A percentile compares a stretch with the other conserved stretches of the same genome.
Conservation (phyloP, 2,113 vertebrate species). For the Oreochromis spilurus region DNA sequence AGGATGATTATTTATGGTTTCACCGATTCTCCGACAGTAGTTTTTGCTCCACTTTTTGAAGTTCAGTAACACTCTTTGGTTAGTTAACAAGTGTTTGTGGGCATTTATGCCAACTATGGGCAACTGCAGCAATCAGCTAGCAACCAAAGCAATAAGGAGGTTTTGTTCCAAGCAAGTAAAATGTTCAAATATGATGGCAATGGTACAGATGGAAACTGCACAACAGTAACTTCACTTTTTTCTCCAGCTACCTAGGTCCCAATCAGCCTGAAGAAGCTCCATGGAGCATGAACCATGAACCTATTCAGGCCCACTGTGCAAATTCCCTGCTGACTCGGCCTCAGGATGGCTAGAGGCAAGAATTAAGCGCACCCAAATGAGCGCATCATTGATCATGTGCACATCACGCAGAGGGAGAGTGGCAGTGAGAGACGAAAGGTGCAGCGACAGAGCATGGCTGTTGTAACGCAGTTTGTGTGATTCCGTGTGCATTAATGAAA, state of each 20-base stretch:
- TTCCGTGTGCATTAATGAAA: no score
- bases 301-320: not conserved
- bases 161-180: not conserved
- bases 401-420: no score
- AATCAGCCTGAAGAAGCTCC: not conserved
- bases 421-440: no score
- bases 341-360: no score
- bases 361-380: no score
- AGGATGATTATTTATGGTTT: not conserved
- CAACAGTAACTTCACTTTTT: not conserved
- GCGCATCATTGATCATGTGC: no score
- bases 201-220: not conserved
- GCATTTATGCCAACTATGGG: not conserved
- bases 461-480: no score
- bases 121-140: not conserved
- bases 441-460: no score
- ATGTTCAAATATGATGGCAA: not conserved
- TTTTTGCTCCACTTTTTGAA: not conserved
- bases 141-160: not conserved
- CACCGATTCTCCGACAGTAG: not conserved
- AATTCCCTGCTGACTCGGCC: no score
- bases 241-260: not conserved
- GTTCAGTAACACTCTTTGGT: not conserved
- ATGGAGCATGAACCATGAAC: not conserved
- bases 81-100: not conserved